A percentile compares a stretch with the other conserved stretches of the same genome.
These are phyloP conservation scores for Eudasyphora cyanicolor DNA, from an alignment of 2,888 invertebrate species.

Conservation along the genomic window DNA sequence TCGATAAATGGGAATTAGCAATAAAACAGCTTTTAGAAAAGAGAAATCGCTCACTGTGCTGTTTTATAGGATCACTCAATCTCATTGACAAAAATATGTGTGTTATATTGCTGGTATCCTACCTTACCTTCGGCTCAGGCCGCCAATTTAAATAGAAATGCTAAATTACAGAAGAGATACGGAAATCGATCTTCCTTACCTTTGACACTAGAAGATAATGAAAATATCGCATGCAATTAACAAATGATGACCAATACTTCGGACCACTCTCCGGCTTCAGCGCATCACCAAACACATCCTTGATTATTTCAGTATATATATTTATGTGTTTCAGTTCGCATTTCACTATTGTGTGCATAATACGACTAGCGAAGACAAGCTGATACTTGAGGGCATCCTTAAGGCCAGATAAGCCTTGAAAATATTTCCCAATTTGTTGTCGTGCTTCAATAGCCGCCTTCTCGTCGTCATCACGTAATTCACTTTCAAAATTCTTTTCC, in stretches of 20 bases:
- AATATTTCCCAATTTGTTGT: slow-evolving; percentile 44
- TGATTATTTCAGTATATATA: slow-evolving; percentile 70
- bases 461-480: no score
- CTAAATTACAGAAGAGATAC: no score
- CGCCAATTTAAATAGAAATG: no score
- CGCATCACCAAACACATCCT: slow-evolving; percentile 64
- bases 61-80: no score
- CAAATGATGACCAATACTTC: slow-evolving; percentile 69
- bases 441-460: slow-evolving; percentile 44
- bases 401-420: slow-evolving; percentile 57
- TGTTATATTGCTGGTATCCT: no score
- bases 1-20: no score
- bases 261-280: slow-evolving; percentile 66
- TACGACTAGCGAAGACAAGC: slow-evolving; percentile 65
- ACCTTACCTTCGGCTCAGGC: no score
- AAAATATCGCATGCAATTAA: slow-evolving; percentile 70
- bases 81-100: no score
- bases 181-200: no score
- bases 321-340: slow-evolving; percentile 67
- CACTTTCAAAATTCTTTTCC: slow-evolving; percentile 43
- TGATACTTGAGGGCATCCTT: slow-evolving; percentile 63
- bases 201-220: slow-evolving; percentile 68
- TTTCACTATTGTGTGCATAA: slow-evolving; percentile 67
- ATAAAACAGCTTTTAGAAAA: no score
- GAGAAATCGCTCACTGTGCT: no score